phyloP scores from a whole-genome alignment of 2,888 invertebrate genomes.

The Trypoxylon attenuatum region DNA sequence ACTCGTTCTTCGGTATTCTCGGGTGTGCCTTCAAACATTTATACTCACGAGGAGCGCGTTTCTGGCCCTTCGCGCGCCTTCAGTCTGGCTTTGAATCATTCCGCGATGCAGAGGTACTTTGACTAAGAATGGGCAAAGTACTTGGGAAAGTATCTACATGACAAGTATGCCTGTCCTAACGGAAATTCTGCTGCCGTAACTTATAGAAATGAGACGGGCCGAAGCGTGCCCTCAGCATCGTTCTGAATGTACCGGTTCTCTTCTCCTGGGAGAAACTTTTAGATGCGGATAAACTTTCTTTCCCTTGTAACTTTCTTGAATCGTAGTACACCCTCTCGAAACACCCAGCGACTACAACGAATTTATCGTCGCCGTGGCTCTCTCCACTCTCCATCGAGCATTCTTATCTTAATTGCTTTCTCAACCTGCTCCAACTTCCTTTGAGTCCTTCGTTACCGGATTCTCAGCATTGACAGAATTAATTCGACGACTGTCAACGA shows the following conservation, averaged over 20 bases:
- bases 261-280: slow-evolving; percentile 39
- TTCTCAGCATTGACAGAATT: no score
- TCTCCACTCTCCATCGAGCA: background rate
- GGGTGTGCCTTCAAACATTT: slow-evolving; percentile 15
- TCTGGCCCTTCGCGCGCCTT: slow-evolving; percentile 12
- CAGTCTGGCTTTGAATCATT: slow-evolving; percentile 44
- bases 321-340: slow-evolving; percentile 31
- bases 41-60: slow-evolving; percentile 6
- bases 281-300: slow-evolving; percentile 52
- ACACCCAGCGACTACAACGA: slow-evolving; percentile 19
- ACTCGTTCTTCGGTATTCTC: slow-evolving; percentile 23
- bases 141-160: slow-evolving; percentile 52
- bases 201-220: slow-evolving; percentile 44
- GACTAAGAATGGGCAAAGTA: slow-evolving; percentile 43
- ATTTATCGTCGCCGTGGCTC: slow-evolving; percentile 6
- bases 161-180: slow-evolving; percentile 48
- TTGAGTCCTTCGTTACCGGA: no score
- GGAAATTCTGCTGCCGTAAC: slow-evolving; percentile 37
- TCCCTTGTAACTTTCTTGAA: slow-evolving; percentile 33
- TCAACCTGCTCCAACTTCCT: no score
- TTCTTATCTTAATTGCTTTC: no score
- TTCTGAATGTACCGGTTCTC: slow-evolving; percentile 37
- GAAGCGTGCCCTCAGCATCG: slow-evolving; percentile 30
- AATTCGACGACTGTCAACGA: no score
- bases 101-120: slow-evolving; percentile 39